Conservation (phyloP, 2,113 vertebrate genomes). For the Calidris pygmaea region DNA sequence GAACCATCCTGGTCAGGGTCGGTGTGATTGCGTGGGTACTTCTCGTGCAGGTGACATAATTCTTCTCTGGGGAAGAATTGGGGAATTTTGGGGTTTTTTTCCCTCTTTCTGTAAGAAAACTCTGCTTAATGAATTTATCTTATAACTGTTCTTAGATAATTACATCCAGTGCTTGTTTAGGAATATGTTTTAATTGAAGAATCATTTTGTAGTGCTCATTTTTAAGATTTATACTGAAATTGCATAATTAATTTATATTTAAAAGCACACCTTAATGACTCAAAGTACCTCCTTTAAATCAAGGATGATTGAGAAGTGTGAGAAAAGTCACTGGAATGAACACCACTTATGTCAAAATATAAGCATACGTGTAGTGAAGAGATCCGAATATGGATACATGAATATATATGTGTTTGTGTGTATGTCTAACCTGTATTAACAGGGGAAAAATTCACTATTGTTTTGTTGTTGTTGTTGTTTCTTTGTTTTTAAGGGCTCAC, state of each 20-base stretch:
- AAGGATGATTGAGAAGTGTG: neutral
- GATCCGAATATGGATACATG: neutral
- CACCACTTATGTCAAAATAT: neutral
- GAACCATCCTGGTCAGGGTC: neutral
- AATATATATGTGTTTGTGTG: neutral
- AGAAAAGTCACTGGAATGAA: neutral
- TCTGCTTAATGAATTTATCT: neutral
- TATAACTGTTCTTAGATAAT: neutral
- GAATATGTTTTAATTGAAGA: neutral
- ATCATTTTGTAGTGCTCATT: neutral
- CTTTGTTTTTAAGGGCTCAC: conserved; percentile 84
- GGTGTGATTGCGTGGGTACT: neutral
- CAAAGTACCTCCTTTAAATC: neutral
- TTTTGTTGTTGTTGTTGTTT: neutral
- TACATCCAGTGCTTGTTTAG: neutral
- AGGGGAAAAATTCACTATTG: neutral
- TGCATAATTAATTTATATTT: neutral
- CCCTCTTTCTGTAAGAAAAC: neutral
- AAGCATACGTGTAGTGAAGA: neutral
- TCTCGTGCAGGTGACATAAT: neutral
- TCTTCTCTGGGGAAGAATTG: too few species aligned
- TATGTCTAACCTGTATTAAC: neutral
- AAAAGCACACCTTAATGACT: neutral
- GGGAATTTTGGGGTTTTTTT: neutral
- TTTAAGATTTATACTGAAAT: neutral